A percentile compares a stretch with the other conserved stretches of the same genome.
Conservation (phyloP, 2,888 invertebrate species). For the Pemphredon lugubris region DNA sequence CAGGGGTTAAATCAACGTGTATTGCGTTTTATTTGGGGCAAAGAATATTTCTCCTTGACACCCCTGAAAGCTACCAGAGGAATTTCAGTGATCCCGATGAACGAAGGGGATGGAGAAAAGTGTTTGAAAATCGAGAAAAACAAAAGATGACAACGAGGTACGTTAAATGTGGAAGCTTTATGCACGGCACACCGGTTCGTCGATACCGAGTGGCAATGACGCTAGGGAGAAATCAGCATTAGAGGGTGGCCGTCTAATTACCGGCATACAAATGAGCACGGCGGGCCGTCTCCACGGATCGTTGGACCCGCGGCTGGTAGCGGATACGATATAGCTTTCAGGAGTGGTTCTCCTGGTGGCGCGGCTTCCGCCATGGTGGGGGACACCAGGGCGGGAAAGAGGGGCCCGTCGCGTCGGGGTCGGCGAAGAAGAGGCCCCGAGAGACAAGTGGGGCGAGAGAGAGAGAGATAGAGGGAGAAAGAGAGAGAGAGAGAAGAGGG, state of each 20-base stretch:
- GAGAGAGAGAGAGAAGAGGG: too few relatives aligned
- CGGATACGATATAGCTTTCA: slow-evolving; percentile 53
- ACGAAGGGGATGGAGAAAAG: too few relatives aligned
- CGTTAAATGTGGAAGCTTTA: too few relatives aligned
- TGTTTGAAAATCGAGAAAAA: too few relatives aligned
- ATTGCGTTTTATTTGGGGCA: too few relatives aligned
- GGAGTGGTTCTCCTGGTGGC: slow-evolving; percentile 68
- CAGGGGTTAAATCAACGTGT: too few relatives aligned
- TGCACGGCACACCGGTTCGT: too few relatives aligned
- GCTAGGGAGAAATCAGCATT: slow-evolving; percentile 46
- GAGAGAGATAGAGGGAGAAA: too few relatives aligned
- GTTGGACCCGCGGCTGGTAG: slow-evolving; percentile 54
- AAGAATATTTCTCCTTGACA: too few relatives aligned
- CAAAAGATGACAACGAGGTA: too few relatives aligned
- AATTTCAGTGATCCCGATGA: too few relatives aligned
- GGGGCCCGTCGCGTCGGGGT: slow-evolving; percentile 46
- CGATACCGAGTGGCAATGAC: slow-evolving; percentile 53
- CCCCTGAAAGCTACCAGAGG: too few relatives aligned
- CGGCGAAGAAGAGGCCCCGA: slow-evolving; percentile 35
- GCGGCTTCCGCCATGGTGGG: slow-evolving; percentile 49
- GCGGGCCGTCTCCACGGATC: slow-evolving; percentile 56
- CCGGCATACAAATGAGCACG: slow-evolving; percentile 75
- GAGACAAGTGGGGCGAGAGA: slow-evolving; percentile 50
- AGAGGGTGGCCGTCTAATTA: slow-evolving; percentile 75
- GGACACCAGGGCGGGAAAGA: slow-evolving; percentile 31